Evolutionary conservation across 2,113 vertebrate genomes (phyloP).

Genomic region (Mus pahari): DNA sequence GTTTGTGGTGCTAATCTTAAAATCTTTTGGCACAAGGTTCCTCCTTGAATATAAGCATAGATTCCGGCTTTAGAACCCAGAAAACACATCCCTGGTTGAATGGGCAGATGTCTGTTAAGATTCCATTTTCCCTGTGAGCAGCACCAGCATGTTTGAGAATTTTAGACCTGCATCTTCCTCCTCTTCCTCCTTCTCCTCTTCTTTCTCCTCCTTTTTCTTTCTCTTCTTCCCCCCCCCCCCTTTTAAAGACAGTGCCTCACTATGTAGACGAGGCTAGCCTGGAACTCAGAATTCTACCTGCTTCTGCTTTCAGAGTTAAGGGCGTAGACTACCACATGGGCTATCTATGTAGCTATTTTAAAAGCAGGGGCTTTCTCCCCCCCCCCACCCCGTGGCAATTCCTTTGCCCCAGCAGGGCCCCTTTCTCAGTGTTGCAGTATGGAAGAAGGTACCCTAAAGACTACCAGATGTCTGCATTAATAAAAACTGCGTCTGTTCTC

Average conservation of each 20-base stretch:
- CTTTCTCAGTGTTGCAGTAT: constrained; percentile 56
- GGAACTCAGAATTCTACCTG: not conserved
- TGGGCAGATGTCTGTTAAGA: not conserved
- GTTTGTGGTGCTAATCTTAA: not conserved
- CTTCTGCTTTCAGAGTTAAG: not conserved
- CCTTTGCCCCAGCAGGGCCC: constrained; percentile 41
- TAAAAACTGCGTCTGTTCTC: constrained; percentile 52
- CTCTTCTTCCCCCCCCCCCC: no score
- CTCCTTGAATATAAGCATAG: constrained; percentile 14
- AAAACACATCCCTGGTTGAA: not conserved
- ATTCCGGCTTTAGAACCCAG: not conserved
- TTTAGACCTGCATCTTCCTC: rapidly evolving
- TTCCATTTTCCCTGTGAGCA: not conserved
- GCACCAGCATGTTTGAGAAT: not conserved
- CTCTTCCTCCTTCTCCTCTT: not conserved
- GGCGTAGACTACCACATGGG: not conserved
- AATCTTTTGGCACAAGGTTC: not conserved
- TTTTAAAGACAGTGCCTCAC: not conserved
- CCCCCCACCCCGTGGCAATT: not conserved
- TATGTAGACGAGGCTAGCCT: not conserved
- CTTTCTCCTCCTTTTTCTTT: no score
- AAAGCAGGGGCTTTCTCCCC: constrained; percentile 22
- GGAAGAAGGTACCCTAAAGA: constrained; percentile 70
- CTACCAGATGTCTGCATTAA: constrained; percentile 67
- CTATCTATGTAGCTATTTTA: not conserved